Conservation (phyloP, 2,888 invertebrate genomes). For the Colletes collaris region DNA sequence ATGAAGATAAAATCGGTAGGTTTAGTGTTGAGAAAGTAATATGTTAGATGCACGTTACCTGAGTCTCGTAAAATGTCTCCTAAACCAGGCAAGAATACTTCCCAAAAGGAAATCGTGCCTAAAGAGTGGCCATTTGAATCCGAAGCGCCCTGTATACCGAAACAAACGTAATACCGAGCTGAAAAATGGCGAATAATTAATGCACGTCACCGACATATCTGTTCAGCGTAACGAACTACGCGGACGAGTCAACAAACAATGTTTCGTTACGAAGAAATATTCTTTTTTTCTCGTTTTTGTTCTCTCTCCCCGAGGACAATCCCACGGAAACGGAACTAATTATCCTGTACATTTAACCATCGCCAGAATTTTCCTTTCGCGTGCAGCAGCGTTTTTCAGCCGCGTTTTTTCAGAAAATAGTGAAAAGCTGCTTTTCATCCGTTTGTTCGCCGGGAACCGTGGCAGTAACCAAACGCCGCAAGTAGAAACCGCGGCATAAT, state of each 20-base stretch:
- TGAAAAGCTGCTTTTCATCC: constrained; percentile 19
- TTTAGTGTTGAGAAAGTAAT: too few species aligned
- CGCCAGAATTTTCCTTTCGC: background rate
- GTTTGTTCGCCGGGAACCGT: constrained; percentile 16
- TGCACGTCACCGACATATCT: too few species aligned
- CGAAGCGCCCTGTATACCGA: background rate
- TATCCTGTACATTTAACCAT: constrained; percentile 2
- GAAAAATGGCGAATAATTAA: background rate
- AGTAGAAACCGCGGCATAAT: constrained; percentile 25
- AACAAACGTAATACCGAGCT: background rate
- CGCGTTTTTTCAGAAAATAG: background rate
- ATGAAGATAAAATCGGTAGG: too few species aligned
- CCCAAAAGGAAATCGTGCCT: too few species aligned
- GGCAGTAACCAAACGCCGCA: constrained; percentile 5
- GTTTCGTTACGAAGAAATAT: background rate
- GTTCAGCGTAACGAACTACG: background rate
- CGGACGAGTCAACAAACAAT: too few species aligned
- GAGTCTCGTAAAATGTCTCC: too few species aligned
- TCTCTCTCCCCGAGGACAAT: background rate
- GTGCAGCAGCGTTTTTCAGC: too few species aligned
- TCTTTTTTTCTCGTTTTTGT: too few species aligned
- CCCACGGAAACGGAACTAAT: constrained; percentile 6
- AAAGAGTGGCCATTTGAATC: too few species aligned
- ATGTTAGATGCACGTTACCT: too few species aligned
- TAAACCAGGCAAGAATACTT: too few species aligned